Conservation (phyloP, 2,888 invertebrate genomes). For the Parnassius glacialis region DNA sequence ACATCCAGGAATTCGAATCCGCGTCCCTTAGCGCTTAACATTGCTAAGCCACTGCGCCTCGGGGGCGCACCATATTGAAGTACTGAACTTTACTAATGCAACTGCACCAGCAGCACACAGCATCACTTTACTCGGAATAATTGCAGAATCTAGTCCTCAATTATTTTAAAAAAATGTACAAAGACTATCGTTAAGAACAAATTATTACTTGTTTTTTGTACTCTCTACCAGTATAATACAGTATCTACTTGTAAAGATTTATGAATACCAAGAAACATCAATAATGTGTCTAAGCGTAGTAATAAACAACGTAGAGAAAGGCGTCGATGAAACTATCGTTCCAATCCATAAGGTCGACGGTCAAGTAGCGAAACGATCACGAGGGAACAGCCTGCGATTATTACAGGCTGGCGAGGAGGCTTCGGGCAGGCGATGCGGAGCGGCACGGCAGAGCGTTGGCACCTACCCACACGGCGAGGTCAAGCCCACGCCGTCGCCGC, state of each 20-base stretch:
- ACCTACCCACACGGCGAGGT: constrained; percentile 61
- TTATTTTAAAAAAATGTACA: too few relatives aligned
- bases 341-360: constrained; percentile 32
- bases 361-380: constrained; percentile 40
- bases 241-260: neutral
- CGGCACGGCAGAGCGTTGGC: constrained; percentile 75
- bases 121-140: too few relatives aligned
- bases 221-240: too few relatives aligned
- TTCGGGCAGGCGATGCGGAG: constrained; percentile 52
- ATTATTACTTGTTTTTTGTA: too few relatives aligned
- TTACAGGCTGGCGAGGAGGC: constrained; percentile 49
- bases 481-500: constrained; percentile 57
- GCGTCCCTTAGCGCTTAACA: too few relatives aligned
- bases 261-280: neutral
- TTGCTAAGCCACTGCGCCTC: too few relatives aligned
- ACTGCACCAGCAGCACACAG: too few relatives aligned
- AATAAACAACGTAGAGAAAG: constrained; percentile 11
- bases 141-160: too few relatives aligned
- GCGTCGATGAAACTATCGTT: constrained; percentile 3
- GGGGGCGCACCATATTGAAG: too few relatives aligned
- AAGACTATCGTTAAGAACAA: too few relatives aligned
- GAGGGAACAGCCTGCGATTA: constrained; percentile 33
- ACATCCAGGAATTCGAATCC: too few relatives aligned
- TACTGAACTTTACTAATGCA: too few relatives aligned
- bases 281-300: constrained; percentile 1